phyloP scores from a whole-genome alignment of 2,797 vertebrate species.

The Anabacerthia variegaticeps region DNA sequence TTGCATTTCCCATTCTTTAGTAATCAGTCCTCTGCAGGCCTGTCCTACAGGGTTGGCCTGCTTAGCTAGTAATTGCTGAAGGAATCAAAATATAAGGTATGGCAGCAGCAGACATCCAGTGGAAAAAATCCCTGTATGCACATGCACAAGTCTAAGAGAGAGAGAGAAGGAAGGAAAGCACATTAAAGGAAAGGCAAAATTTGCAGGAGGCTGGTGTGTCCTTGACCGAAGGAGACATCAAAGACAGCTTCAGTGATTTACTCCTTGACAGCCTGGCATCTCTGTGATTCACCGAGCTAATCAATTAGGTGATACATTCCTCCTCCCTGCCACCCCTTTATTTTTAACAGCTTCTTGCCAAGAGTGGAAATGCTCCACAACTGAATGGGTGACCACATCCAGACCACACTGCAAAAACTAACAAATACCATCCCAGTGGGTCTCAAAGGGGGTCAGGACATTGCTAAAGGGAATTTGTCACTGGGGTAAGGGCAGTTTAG shows the following conservation, averaged over 20 bases:
- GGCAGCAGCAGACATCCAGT: neutral
- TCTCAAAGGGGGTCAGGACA: neutral
- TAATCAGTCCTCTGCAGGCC: conserved; percentile 8
- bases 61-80: neutral
- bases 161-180: neutral
- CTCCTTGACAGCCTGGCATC: conserved; percentile 50
- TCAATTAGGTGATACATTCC: conserved; percentile 61
- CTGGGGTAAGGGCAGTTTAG: neutral
- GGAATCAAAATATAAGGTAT: conserved; percentile 2
- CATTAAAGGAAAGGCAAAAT: conserved; percentile 37
- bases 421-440: neutral
- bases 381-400: neutral
- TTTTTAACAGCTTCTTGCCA: conserved; percentile 49
- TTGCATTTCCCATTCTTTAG: neutral
- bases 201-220: conserved; percentile 21
- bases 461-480: neutral
- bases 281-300: conserved; percentile 61
- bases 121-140: neutral
- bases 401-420: neutral
- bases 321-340: neutral
- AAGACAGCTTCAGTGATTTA: conserved; percentile 68
- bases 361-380: neutral
- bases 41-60: neutral
- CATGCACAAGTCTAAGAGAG: neutral
- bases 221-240: conserved; percentile 52